Percentiles rank a stretch among this genome's conserved stretches.
Conservation (phyloP, 1,140 invertebrate genomes). For the Nomia melanderi region DNA sequence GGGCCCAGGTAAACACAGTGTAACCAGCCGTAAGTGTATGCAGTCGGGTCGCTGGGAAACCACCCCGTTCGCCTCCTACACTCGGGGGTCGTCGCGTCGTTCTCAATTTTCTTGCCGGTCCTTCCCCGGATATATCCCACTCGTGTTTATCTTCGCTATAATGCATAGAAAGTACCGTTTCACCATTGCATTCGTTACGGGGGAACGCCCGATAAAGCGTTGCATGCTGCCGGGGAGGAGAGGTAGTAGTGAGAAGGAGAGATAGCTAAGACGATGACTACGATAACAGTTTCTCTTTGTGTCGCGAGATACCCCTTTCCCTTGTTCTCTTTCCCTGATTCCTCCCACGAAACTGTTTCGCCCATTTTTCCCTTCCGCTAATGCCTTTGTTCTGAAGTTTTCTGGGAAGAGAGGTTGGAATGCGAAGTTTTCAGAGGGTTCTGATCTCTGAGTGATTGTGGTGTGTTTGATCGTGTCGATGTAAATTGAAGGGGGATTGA, state of each 20-base stretch:
- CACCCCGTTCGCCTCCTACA: constrained; percentile 10
- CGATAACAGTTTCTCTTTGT: constrained; percentile 23
- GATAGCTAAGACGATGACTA: neutral
- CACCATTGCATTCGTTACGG: constrained; percentile 25
- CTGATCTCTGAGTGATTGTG: too few species aligned
- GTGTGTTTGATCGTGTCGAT: too few species aligned
- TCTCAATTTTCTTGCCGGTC: constrained; percentile 32
- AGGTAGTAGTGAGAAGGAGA: too few species aligned
- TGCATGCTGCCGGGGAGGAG: too few species aligned
- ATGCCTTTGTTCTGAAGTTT: neutral
- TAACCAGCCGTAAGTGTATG: constrained; percentile 33
- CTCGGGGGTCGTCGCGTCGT: neutral
- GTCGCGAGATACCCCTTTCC: neutral
- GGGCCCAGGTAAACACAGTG: constrained; percentile 35
- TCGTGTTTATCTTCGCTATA: constrained; percentile 12
- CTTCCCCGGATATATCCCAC: neutral
- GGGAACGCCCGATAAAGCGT: neutral
- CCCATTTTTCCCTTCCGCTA: constrained; percentile 4
- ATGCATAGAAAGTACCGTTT: constrained; percentile 22
- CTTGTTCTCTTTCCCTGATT: neutral
- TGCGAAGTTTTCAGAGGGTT: neutral
- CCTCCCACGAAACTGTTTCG: too few species aligned
- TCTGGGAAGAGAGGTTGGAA: neutral
- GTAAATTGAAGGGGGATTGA: too few species aligned
- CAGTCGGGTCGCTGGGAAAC: neutral